These are phyloP conservation scores for Chondrilla cf. caribensis DNA, from an alignment of 37 sponge, comb jelly and placozoan genomes.

Conservation along the genomic window DNA sequence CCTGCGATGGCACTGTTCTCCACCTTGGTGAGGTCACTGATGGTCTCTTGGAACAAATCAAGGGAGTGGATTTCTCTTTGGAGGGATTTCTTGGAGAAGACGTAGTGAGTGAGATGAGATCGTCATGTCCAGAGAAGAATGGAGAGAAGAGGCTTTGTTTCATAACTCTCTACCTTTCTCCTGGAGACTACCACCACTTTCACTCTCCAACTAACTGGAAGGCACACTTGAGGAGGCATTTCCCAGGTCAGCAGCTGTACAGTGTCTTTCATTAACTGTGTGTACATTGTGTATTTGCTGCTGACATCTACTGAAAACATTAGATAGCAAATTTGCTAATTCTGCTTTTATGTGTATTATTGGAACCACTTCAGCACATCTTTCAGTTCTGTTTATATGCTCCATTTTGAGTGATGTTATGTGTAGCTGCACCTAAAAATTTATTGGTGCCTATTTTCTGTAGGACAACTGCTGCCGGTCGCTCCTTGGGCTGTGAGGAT, in stretches of 20 bases:
- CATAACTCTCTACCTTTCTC: conserved; percentile 84
- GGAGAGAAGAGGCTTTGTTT: conserved; percentile 48
- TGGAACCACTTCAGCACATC: too few relatives aligned
- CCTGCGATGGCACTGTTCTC: conserved; percentile 88
- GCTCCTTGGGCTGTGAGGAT: conserved; percentile 82
- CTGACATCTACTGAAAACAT: too few relatives aligned
- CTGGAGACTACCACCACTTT: conserved; percentile 97
- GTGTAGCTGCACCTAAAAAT: too few relatives aligned
- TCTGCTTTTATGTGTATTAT: too few relatives aligned
- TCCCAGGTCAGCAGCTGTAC: conserved; percentile 65
- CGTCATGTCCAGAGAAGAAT: not conserved
- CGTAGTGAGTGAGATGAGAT: not conserved
- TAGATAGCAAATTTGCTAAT: too few relatives aligned
- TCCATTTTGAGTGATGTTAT: too few relatives aligned
- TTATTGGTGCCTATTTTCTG: too few relatives aligned
- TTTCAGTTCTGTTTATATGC: too few relatives aligned
- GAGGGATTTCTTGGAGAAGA: conserved; percentile 66
- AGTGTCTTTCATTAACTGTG: too few relatives aligned
- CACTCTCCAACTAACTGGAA: conserved; percentile 89
- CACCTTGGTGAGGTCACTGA: conserved; percentile 70
- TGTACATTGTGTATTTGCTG: too few relatives aligned
- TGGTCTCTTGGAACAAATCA: conserved; percentile 88
- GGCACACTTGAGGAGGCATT: conserved; percentile 63
- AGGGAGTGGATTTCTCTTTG: conserved; percentile 84
- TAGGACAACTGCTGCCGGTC: conserved; percentile 90